Evolutionary conservation across 2,113 vertebrate species (phyloP), one percentile per base, ranked within the genome.

Genomic region (Talpa occidentalis): DNA sequence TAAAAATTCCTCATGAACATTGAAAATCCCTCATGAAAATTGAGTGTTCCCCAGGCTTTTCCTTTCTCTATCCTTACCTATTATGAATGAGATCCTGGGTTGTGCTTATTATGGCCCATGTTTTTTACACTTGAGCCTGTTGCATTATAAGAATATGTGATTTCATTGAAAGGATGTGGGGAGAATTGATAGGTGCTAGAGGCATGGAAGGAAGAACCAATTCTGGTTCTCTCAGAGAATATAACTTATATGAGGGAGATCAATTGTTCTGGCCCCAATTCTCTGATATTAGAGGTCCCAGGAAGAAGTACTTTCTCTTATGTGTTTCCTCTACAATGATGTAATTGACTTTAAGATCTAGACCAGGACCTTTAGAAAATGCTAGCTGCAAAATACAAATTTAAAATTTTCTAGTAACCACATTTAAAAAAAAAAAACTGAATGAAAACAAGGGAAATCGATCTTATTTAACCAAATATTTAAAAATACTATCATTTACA

Each of bases 401-500:
- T 69, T 15, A n/a, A 49, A 56, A 19, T 37, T 74, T 88, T 86
- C 42, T 66, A 69, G 3, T 77, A 80, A 62, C 24, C 26, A 79
- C 8, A 82, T 89, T 91, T n/a, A n/a, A n/a, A 32, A 21, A 64
- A 89, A 88, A 12, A 84, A 89, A 67, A 67, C 4, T 49, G 86
- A 77, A 11, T 47, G 32, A 88, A 95, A 62, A 35, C 10, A 85
- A 85, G 11, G 52, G 17, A 64, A 92, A 80, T 94, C 14, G 73
- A 72, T 70, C 84, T 85, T 56, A 76, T 76, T 66, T 40, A 76
- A 15, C 15, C 26, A 12, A 86, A 11, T 74, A 62, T 72, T 89
- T 72, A 30, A 19, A 93, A 84, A 40, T n/a, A 74, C 47, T 78
- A 79, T 54, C 8, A 64, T 88, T 94, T 93, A 83, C 87, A 86